Percentiles rank a stretch among this genome's conserved stretches.
Conservation (phyloP, 2,888 invertebrate genomes). For the Acholoe squamosa region DNA sequence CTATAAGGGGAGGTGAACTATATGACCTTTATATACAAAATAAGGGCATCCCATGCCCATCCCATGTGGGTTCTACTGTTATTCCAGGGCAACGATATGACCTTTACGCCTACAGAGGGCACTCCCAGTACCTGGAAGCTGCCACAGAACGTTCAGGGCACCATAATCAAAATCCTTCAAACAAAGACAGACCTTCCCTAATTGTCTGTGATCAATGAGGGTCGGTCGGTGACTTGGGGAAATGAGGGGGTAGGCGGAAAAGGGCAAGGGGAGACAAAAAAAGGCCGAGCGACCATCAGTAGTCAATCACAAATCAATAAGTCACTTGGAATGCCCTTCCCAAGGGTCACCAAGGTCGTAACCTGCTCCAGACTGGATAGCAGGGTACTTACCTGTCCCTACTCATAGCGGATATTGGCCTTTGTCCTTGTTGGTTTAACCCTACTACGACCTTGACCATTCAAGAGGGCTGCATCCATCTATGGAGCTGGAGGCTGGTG, state of each 20-base stretch:
- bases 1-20: too few relatives aligned
- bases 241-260: not conserved
- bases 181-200: not conserved
- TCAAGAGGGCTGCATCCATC: too few relatives aligned
- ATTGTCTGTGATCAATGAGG: constrained; percentile 14
- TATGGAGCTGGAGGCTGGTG: too few relatives aligned
- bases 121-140: too few relatives aligned
- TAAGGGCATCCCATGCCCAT: too few relatives aligned
- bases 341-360: not conserved
- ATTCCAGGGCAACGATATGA: too few relatives aligned
- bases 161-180: not conserved
- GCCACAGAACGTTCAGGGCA: not conserved
- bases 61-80: too few relatives aligned
- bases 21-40: too few relatives aligned
- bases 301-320: constrained; percentile 23
- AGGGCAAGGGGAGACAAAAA: not conserved
- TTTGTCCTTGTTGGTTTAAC: not conserved
- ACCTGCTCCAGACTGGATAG: not conserved
- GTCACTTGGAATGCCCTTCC: not conserved
- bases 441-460: too few relatives aligned
- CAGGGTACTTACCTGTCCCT: not conserved
- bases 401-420: not conserved
- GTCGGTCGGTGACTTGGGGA: not conserved
- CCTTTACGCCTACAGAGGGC: too few relatives aligned
- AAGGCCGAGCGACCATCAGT: not conserved